Conservation (phyloP, 2,113 vertebrate species). For the Willisornis vidua region DNA sequence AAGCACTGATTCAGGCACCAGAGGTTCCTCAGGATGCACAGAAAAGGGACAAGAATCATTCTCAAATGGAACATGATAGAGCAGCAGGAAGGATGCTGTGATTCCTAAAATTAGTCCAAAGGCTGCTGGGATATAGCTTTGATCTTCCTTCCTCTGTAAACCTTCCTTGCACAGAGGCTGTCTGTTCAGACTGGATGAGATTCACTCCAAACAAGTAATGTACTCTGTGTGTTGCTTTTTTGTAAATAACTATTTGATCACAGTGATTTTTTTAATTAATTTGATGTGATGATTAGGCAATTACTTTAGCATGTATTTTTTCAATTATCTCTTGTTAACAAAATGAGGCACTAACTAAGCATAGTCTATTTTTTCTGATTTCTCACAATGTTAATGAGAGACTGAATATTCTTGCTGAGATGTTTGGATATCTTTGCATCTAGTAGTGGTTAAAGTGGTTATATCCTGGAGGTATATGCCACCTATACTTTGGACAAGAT, state of each 20-base stretch:
- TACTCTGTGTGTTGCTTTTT: background rate
- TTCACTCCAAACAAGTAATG: background rate
- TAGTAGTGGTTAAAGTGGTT: background rate
- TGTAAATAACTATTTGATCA: background rate
- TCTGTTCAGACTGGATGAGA: background rate
- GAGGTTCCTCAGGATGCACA: background rate
- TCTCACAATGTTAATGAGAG: background rate
- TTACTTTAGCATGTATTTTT: conserved; percentile 14
- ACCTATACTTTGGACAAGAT: background rate
- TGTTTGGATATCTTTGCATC: background rate
- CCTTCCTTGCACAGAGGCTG: background rate
- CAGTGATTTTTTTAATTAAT: background rate
- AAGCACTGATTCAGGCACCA: background rate
- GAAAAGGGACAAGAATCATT: background rate
- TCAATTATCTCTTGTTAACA: conserved; percentile 31
- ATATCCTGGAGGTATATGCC: background rate
- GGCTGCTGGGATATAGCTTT: background rate
- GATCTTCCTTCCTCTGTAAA: background rate
- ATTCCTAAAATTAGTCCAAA: background rate
- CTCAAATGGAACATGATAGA: background rate
- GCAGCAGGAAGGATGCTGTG: background rate
- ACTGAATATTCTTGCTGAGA: background rate
- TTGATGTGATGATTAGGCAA: conserved; percentile 28
- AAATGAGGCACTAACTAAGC: conserved; percentile 28
- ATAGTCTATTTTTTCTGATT: conserved; percentile 4